Percentiles rank a stretch among this genome's conserved stretches.
Evolutionary conservation across 2,113 vertebrate species (phyloP).

Genomic region (Alexandromys fortis): DNA sequence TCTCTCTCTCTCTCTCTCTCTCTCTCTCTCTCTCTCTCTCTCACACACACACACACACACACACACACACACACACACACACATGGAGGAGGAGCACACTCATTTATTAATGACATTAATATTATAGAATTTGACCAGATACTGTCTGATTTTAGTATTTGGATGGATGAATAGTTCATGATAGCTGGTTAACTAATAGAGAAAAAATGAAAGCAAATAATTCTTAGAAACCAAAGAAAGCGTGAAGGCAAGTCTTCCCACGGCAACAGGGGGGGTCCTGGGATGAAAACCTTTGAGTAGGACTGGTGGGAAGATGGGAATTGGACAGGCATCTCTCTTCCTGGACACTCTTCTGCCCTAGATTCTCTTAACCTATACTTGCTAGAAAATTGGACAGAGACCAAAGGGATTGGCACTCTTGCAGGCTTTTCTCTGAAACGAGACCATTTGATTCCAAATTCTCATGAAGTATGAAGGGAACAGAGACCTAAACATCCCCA

Average conservation of each 20-base stretch:
- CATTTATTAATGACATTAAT: neutral
- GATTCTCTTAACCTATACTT: neutral
- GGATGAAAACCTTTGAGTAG: neutral
- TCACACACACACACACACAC: no score
- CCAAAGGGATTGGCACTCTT: rapidly evolving
- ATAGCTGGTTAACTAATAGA: neutral
- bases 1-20: neutral
- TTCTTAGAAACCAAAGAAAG: neutral
- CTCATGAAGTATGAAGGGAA: neutral
- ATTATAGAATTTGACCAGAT: neutral
- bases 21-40: no score
- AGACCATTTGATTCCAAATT: neutral
- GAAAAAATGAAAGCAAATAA: neutral
- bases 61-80: neutral
- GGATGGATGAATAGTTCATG: neutral
- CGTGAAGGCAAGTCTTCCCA: neutral
- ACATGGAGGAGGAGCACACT: neutral
- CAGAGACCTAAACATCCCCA: neutral
- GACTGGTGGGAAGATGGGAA: neutral
- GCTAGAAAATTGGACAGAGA: neutral
- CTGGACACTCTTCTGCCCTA: neutral
- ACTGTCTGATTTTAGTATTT: slow-evolving; percentile 1
- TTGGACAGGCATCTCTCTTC: neutral
- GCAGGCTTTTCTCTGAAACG: neutral
- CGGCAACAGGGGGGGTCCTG: neutral